phyloP scores from a whole-genome alignment of 2,797 vertebrate genomes.

The Momotus momota region DNA sequence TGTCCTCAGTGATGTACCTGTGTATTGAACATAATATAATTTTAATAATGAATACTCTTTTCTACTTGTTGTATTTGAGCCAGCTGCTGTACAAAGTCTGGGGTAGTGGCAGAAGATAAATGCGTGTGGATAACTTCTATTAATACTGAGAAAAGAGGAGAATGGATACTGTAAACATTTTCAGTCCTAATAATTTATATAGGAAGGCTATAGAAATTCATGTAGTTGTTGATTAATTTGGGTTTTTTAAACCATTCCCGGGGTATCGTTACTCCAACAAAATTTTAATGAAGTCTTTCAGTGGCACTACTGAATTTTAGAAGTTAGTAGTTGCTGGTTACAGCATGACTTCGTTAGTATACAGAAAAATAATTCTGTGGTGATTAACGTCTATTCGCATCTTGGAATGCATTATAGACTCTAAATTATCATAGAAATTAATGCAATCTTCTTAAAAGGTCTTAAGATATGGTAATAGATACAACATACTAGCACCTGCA shows the following conservation, averaged over 20 bases:
- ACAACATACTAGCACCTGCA: slow-evolving; percentile 85
- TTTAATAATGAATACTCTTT: not conserved
- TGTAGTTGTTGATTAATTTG: slow-evolving; percentile 19
- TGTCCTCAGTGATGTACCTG: not conserved
- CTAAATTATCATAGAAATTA: slow-evolving; percentile 87
- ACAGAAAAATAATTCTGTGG: slow-evolving; percentile 75
- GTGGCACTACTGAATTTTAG: slow-evolving; percentile 76
- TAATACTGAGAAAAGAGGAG: not conserved
- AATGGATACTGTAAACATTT: not conserved
- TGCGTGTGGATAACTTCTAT: not conserved
- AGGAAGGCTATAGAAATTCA: slow-evolving; percentile 2
- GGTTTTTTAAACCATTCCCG: not conserved
- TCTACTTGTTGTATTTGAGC: not conserved
- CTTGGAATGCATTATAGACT: slow-evolving; percentile 82
- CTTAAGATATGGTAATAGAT: slow-evolving; percentile 89
- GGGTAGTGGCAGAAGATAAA: not conserved
- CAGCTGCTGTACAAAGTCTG: not conserved
- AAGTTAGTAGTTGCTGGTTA: slow-evolving; percentile 80
- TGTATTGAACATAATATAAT: not conserved
- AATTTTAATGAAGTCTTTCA: slow-evolving; percentile 77
- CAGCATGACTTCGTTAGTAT: slow-evolving; percentile 72
- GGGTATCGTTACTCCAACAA: slow-evolving; percentile 53
- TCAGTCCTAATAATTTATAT: not conserved
- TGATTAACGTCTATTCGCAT: slow-evolving; percentile 86
- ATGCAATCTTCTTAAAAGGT: slow-evolving; percentile 85